Conservation (phyloP, 2,888 invertebrate genomes). For the Mimas tiliae region DNA sequence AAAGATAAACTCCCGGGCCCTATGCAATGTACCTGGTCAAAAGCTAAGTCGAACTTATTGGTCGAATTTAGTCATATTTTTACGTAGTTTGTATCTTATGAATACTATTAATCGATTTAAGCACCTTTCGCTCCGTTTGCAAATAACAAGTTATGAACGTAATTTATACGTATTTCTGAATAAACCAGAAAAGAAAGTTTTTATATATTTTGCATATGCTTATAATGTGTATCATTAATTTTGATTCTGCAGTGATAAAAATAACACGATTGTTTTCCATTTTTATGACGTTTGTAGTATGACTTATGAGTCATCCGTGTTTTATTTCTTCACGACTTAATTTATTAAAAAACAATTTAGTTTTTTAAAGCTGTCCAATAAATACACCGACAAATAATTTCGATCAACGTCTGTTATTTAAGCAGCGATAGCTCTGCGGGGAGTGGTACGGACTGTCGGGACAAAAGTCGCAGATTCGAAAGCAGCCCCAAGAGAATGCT, state of each 20-base stretch:
- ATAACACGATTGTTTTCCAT: not conserved
- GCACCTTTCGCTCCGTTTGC: not conserved
- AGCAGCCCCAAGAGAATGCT: too few species aligned
- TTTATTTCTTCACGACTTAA: not conserved
- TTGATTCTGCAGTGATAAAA: not conserved
- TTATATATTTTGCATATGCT: not conserved
- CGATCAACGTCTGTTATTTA: too few species aligned
- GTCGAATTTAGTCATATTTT: not conserved
- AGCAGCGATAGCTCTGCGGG: too few species aligned
- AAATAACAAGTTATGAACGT: not conserved
- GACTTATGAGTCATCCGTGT: not conserved
- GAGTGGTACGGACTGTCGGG: too few species aligned
- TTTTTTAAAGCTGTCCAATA: too few species aligned
- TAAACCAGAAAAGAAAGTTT: constrained; percentile 10
- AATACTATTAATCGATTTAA: not conserved
- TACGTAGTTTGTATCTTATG: not conserved
- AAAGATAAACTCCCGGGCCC: too few species aligned
- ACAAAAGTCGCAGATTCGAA: too few species aligned
- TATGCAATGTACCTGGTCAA: not conserved
- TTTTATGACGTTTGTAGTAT: not conserved
- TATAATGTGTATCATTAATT: not conserved
- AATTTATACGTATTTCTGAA: not conserved
- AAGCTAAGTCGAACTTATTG: not conserved
- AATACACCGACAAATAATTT: too few species aligned
- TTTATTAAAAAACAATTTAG: too few species aligned